These are phyloP conservation scores for Scaptomyza montana DNA, from an alignment of 1,140 invertebrate species.

Conservation along the genomic window DNA sequence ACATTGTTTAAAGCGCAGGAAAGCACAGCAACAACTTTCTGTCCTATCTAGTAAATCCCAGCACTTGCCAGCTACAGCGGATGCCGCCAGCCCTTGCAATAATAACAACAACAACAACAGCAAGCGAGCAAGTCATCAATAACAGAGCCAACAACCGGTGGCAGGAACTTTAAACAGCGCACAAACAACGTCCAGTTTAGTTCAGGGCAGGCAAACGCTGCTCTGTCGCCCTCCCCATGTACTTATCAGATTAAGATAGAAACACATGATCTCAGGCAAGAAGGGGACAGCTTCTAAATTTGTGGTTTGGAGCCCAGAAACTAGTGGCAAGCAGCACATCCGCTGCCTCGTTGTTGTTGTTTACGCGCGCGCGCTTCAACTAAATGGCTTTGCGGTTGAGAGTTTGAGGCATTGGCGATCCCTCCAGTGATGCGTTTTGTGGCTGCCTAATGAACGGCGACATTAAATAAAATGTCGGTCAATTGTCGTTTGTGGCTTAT, in stretches of 20 bases:
- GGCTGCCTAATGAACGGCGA: conserved; percentile 75
- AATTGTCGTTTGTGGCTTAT: conserved; percentile 73
- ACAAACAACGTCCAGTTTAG: conserved; percentile 43
- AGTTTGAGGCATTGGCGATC: background rate
- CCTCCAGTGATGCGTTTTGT: conserved; percentile 36
- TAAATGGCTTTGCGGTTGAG: conserved; percentile 65
- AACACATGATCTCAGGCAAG: conserved; percentile 65
- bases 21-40: conserved; percentile 40
- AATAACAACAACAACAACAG: conserved; percentile 11
- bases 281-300: conserved; percentile 59
- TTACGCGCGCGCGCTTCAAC: conserved; percentile 33
- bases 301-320: conserved; percentile 36
- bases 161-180: conserved; percentile 59
- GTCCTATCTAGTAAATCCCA: conserved; percentile 56
- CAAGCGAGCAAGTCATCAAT: conserved; percentile 60
- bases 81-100: conserved; percentile 32
- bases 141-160: conserved; percentile 43
- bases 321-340: conserved; percentile 17
- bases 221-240: conserved; percentile 38
- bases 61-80: conserved; percentile 55
- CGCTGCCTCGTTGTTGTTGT: conserved; percentile 42
- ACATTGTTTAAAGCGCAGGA: conserved; percentile 58
- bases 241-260: conserved; percentile 79
- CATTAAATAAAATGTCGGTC: conserved; percentile 81
- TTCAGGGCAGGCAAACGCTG: conserved; percentile 1